Evolutionary conservation across 2,113 vertebrate genomes (phyloP).

Genomic region (Epinephelus cyanopodus): DNA sequence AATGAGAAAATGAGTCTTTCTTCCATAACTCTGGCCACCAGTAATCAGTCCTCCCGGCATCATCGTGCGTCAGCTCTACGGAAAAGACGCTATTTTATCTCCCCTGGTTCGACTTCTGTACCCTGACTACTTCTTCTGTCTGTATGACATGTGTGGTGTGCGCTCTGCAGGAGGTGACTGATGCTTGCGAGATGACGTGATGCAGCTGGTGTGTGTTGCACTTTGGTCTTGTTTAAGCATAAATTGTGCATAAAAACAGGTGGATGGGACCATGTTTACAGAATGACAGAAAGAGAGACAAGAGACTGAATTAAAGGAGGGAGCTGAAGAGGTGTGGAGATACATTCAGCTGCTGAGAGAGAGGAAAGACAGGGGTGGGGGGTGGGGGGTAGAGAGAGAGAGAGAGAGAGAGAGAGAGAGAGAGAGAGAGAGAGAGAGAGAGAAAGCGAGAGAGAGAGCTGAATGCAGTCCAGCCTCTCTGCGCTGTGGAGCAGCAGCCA

Average conservation of each 20-base stretch:
- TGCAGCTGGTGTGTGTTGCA: background rate
- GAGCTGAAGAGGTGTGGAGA: slow-evolving; percentile 33
- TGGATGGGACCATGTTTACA: background rate
- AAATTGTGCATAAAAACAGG: background rate
- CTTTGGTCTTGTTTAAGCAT: background rate
- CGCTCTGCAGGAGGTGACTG: background rate
- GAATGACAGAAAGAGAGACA: background rate
- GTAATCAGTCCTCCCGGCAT: no score
- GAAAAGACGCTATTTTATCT: background rate
- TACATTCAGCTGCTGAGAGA: slow-evolving; percentile 25
- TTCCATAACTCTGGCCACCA: background rate
- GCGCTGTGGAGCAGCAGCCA: slow-evolving; percentile 57
- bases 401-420: background rate
- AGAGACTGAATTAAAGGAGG: slow-evolving; percentile 6
- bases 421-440: slow-evolving; percentile 1
- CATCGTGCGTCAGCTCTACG: background rate
- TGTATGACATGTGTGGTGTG: background rate
- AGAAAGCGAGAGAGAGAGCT: slow-evolving; percentile 32
- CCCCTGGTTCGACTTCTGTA: background rate
- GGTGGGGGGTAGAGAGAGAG: background rate
- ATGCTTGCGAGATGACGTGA: background rate
- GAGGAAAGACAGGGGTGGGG: background rate
- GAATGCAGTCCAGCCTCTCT: slow-evolving; percentile 63
- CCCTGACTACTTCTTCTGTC: background rate
- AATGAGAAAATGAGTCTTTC: background rate